Percentiles rank a stretch among this genome's conserved stretches.
Evolutionary conservation across 2,888 invertebrate species (phyloP).

Genomic region (Vanessa cardui): DNA sequence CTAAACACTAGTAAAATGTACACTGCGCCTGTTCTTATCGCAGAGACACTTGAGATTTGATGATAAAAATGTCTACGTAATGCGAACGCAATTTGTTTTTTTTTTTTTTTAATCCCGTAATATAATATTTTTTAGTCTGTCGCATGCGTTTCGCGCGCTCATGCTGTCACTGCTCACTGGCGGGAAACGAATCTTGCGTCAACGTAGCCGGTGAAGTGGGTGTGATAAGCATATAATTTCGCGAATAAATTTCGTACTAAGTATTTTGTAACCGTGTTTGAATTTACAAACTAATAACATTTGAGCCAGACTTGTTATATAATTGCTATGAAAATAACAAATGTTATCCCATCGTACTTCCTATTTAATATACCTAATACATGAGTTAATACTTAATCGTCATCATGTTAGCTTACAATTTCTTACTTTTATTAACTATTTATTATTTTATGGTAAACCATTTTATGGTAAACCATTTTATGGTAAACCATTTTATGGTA

Average conservation of each 20-base stretch:
- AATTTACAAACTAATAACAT: conserved; percentile 17
- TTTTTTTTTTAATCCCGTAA: conserved; percentile 29
- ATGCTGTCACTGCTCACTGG: conserved; percentile 43
- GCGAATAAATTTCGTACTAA: conserved; percentile 33
- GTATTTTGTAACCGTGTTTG: conserved; percentile 27
- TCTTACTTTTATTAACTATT: no score
- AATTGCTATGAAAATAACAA: background rate
- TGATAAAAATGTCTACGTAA: conserved; percentile 36
- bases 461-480: no score
- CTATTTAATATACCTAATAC: background rate
- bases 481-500: no score
- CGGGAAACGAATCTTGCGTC: conserved; percentile 44
- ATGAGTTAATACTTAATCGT: no score
- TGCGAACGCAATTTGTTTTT: conserved; percentile 28
- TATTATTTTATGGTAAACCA: no score
- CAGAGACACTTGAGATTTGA: conserved; percentile 25
- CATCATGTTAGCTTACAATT: no score
- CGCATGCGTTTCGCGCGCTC: conserved; percentile 45
- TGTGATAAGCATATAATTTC: conserved; percentile 43
- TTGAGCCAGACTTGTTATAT: conserved; percentile 11
- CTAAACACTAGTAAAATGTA: conserved; percentile 28
- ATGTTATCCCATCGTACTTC: background rate
- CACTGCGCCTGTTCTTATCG: conserved; percentile 26
- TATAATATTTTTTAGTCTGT: conserved; percentile 41
- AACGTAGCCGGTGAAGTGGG: conserved; percentile 39